A percentile compares a stretch with the other conserved stretches of the same genome.
Evolutionary conservation across 2,113 vertebrate species (phyloP).

Genomic region (Pionites leucogaster): DNA sequence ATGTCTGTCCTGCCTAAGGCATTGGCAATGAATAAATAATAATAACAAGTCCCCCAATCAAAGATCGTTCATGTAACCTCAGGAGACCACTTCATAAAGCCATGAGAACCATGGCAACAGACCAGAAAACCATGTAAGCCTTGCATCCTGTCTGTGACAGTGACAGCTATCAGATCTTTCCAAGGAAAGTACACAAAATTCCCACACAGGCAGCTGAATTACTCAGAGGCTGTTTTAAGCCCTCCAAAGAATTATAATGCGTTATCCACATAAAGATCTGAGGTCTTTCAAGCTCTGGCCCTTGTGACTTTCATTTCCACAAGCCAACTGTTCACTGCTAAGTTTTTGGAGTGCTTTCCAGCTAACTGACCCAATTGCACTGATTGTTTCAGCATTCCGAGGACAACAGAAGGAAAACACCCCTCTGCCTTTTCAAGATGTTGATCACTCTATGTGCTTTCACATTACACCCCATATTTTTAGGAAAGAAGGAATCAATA

Average conservation of each 20-base stretch:
- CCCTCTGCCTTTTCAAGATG: not conserved
- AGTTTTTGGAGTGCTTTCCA: not conserved
- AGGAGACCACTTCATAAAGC: not conserved
- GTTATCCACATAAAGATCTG: not conserved
- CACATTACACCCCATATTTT: not conserved
- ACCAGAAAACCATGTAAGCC: not conserved
- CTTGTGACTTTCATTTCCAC: not conserved
- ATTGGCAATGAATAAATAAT: not conserved
- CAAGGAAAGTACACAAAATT: not conserved
- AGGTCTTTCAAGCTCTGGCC: not conserved
- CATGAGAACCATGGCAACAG: not conserved
- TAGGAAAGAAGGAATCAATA: not conserved
- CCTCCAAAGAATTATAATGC: not conserved
- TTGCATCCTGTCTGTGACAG: slow-evolving; percentile 17
- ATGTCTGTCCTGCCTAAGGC: not conserved
- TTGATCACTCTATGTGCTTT: not conserved
- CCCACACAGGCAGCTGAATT: not conserved
- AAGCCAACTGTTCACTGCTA: not conserved
- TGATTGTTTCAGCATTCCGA: not conserved
- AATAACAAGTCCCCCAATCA: not conserved
- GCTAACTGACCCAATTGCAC: not conserved
- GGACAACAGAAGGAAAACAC: not conserved
- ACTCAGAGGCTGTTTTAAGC: not conserved
- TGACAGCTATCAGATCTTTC: not conserved
- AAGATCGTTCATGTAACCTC: not conserved